Evolutionary conservation across 1,140 invertebrate species (phyloP).

Genomic region (Laupala kohalensis): DNA sequence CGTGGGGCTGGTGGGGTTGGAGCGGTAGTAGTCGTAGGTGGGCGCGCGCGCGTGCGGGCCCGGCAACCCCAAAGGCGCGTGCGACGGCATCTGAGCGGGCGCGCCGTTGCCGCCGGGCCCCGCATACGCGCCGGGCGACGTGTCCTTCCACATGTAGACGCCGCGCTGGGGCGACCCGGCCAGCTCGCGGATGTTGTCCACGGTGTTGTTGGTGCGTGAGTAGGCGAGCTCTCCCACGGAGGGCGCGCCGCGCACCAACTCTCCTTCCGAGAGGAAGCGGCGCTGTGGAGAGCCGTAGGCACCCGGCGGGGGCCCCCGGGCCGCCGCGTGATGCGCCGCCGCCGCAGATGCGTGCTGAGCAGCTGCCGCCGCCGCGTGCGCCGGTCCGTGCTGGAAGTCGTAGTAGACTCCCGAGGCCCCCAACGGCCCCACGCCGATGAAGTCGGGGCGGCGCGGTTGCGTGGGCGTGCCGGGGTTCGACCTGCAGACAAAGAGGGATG

Average conservation of each 20-base stretch:
- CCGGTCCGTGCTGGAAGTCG: conserved; percentile 26
- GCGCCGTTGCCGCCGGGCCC: conserved; percentile 20
- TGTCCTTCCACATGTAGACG: conserved; percentile 73
- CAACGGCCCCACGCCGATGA: conserved; percentile 53
- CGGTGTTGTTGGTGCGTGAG: conserved; percentile 37
- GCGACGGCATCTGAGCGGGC: conserved; percentile 16
- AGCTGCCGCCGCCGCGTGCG: conserved; percentile 12
- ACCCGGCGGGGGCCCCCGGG: conserved; percentile 19
- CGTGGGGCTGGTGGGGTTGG: conserved; percentile 64
- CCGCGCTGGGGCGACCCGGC: conserved; percentile 71
- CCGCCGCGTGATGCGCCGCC: conserved; percentile 19
- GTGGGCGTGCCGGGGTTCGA: conserved; percentile 81
- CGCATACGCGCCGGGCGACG: conserved; percentile 35
- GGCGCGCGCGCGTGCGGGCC: background rate
- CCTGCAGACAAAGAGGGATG: conserved; percentile 44
- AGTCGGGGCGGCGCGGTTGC: conserved; percentile 68
- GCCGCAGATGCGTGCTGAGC: conserved; percentile 26
- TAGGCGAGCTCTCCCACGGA: conserved; percentile 31
- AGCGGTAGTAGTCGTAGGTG: conserved; percentile 44
- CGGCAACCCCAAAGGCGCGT: conserved; percentile 18
- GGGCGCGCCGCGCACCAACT: conserved; percentile 53
- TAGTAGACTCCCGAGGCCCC: conserved; percentile 20
- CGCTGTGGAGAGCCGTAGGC: conserved; percentile 55
- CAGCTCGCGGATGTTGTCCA: conserved; percentile 54
- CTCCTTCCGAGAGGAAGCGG: conserved; percentile 66